These are phyloP conservation scores for Arctocebus calabarensis DNA, from an alignment of 2,797 vertebrate genomes.

Conservation along the genomic window DNA sequence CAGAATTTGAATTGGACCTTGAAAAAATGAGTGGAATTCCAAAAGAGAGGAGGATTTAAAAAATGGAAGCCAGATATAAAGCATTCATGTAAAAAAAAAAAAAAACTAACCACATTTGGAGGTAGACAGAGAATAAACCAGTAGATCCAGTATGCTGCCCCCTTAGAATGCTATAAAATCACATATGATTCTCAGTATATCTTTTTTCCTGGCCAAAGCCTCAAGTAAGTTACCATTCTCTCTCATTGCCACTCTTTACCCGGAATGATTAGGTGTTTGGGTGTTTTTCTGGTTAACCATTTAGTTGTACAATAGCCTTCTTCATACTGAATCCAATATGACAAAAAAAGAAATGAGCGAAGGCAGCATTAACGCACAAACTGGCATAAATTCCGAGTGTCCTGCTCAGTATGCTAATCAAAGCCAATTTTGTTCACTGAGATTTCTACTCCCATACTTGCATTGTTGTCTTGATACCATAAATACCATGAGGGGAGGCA, in stretches of 20 bases:
- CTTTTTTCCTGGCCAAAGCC: background rate
- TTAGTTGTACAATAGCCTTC: background rate
- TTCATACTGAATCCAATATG: background rate
- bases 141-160: background rate
- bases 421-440: conserved; percentile 22
- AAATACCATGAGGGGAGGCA: background rate
- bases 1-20: background rate
- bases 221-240: background rate
- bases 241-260: background rate
- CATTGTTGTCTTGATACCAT: background rate
- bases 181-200: background rate
- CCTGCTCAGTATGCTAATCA: background rate
- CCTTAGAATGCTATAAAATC: background rate
- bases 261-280: background rate
- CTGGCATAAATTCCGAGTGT: background rate
- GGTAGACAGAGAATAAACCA: background rate
- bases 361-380: background rate
- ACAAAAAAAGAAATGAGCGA: conserved; percentile 25
- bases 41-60: background rate
- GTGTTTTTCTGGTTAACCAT: background rate
- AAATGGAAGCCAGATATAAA: background rate
- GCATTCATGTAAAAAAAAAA: too few species aligned
- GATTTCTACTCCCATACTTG: background rate
- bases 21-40: background rate
- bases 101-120: background rate